Evolutionary conservation across 2,797 vertebrate species (phyloP).

Genomic region (Petrocephalus schoutedeni): DNA sequence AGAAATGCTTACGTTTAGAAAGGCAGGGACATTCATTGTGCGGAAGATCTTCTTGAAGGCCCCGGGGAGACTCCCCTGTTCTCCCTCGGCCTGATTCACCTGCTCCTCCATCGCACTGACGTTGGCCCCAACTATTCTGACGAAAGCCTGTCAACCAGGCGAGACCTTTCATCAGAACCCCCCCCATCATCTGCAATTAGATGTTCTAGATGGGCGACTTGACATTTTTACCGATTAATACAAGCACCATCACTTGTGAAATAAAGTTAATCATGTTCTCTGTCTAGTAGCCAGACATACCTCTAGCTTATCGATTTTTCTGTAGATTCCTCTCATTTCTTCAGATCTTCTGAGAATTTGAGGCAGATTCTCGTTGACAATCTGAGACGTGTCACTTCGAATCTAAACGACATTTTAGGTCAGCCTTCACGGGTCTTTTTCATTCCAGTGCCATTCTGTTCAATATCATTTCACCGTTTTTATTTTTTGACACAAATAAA

Average conservation of each 20-base stretch:
- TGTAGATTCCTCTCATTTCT: slow-evolving; percentile 83
- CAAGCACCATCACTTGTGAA: background rate
- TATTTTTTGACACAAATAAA: background rate
- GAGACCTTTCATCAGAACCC: background rate
- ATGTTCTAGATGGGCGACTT: background rate
- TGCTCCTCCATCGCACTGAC: slow-evolving; percentile 83
- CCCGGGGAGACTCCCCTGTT: slow-evolving; percentile 73
- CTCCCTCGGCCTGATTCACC: slow-evolving; percentile 80
- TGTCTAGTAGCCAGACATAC: slow-evolving; percentile 51
- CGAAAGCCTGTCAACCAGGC: slow-evolving; percentile 67
- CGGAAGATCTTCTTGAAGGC: slow-evolving; percentile 83
- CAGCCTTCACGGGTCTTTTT: background rate
- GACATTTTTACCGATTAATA: background rate
- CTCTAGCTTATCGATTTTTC: slow-evolving; percentile 86
- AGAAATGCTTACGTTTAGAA: slow-evolving; percentile 68
- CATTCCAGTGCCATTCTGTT: background rate
- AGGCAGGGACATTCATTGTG: slow-evolving; percentile 75
- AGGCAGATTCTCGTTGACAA: slow-evolving; percentile 81
- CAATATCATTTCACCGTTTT: background rate
- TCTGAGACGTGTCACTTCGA: slow-evolving; percentile 80
- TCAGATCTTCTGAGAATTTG: slow-evolving; percentile 78
- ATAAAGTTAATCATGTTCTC: background rate
- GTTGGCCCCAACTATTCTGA: slow-evolving; percentile 76
- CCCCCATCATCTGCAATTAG: background rate
- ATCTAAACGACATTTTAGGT: slow-evolving; percentile 54